Base-by-base conservation (phyloP, 2,113 vertebrate species). In the Cervus canadensis region DNA sequence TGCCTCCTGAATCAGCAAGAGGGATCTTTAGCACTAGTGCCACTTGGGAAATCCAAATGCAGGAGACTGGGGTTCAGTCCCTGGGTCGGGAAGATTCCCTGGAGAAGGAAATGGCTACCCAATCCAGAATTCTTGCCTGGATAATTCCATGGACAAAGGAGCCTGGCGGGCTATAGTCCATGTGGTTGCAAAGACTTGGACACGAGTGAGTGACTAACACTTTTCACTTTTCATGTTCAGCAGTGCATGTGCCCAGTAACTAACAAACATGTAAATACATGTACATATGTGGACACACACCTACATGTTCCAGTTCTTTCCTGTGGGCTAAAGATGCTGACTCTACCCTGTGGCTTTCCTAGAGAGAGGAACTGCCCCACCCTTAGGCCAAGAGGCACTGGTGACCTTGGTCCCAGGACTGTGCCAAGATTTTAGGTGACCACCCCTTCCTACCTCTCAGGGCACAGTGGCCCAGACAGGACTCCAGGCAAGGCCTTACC, bases 401-500 rank as follows among this genome's bases (percentile, higher is more conserved):
- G 50, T 74, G 50, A 79, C 89, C 13, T 93, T 3, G 2, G 64
- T 40, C 71, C 50, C 28, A 17, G 56, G n/a, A 30, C 40, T 8
- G 54, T 45, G 57, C 23, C 43, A 19, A 82, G 62, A 45, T 48
- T 79, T 62, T 79, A 45, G 16, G 9, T 43, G 83, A 59, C 8
- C 54, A 10, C 59, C 19, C 50, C 33, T 33, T 8, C 62, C 60
- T 74, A 89, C 56, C 1, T 0, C 25, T 57, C 19, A 28, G 74
- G 5, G 60, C 28, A 50, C 5, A 16, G 67, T 30, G 60, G 52
- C 50, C 21, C 90, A 33, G 36, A 52, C 2, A 5, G 85, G 23
- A 25, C 33, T 43, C 17, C 8, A 1, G 57, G 33, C 26, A 84
- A 76, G 56, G 71, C 94, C 99, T 98, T 91, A 99, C 99, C 99